Base-by-base conservation (phyloP, 1,140 invertebrate genomes). In the Drosophila pruinosa region DNA sequence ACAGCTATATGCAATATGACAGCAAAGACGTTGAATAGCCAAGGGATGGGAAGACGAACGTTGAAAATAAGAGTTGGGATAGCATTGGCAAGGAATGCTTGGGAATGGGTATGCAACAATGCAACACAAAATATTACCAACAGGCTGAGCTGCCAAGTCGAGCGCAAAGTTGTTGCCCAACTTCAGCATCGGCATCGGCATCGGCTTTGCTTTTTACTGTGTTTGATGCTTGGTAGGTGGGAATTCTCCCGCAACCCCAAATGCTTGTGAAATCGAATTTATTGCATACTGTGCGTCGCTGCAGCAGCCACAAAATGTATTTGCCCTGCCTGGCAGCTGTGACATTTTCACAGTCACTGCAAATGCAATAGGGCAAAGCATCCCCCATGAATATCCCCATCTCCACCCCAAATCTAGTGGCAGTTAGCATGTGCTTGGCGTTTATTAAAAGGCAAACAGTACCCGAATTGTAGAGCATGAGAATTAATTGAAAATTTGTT, bases 401-500 rank as follows among this genome's bases (percentile, higher is more conserved):
- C n/a, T n/a, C n/a, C n/a, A 14, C 4, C 22, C n/a, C n/a, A n/a
- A n/a, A n/a, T n/a, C n/a, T n/a, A 8, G 7, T 38, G 53, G 48
- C 62, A 67, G 76, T 75, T 85, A 69, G 79, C 80, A 82, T 85
- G 67, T 85, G 79, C 69, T 64, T 58, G 54, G 48, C 80, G 61
- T 71, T 86, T 85, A 86, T 80, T 86, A 77, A 85, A 81, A 73
- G 76, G 73, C 77, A 68, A 68, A 73, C 63, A 38, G 34, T 53
- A 17, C 67, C 58, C 15, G 24, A 58, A 47, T 45, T 52, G 41
- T 28, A 34, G 52, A 73, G 28, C 72, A 77, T 64, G 72, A 73
- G 72, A 85, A 86, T 81, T 85, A 85, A 85, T 85, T 85, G 81
- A 86, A 85, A 86, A 86, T 81, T 77, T 79, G 61, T 56, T 69